Evolutionary conservation across 2,888 invertebrate genomes (phyloP).

Genomic region (Diogma glabrata): DNA sequence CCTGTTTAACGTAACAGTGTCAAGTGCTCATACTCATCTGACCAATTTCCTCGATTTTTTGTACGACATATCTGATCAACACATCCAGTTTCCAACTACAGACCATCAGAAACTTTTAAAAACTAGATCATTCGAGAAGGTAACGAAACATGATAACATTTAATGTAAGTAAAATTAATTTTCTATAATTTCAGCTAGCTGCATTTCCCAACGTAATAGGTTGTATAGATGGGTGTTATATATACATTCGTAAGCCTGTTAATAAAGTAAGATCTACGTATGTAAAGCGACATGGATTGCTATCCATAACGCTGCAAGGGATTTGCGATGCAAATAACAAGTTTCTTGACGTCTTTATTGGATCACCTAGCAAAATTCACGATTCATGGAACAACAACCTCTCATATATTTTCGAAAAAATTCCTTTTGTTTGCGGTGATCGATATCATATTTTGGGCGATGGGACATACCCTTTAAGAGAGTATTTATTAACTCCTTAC

Average conservation of each 20-base stretch:
- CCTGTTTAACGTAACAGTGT: neutral
- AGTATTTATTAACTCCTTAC: neutral
- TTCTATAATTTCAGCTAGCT: constrained; percentile 12
- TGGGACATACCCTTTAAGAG: neutral
- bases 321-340: neutral
- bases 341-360: neutral
- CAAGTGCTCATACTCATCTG: neutral
- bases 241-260: constrained; percentile 22
- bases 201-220: constrained; percentile 15
- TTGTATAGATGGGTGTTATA: constrained; percentile 10
- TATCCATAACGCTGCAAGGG: too few species aligned
- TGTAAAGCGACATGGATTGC: neutral
- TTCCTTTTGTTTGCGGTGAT: neutral
- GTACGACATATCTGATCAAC: neutral
- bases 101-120: neutral
- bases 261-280: constrained; percentile 25
- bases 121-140: too few species aligned
- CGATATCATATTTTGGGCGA: neutral
- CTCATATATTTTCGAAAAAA: neutral
- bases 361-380: neutral
- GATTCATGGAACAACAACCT: neutral
- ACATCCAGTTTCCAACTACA: neutral
- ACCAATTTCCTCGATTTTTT: neutral
- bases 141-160: too few species aligned
- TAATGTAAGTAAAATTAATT: neutral